phyloP scores from a whole-genome alignment of 2,113 vertebrate species.

The Gavialis gangeticus region DNA sequence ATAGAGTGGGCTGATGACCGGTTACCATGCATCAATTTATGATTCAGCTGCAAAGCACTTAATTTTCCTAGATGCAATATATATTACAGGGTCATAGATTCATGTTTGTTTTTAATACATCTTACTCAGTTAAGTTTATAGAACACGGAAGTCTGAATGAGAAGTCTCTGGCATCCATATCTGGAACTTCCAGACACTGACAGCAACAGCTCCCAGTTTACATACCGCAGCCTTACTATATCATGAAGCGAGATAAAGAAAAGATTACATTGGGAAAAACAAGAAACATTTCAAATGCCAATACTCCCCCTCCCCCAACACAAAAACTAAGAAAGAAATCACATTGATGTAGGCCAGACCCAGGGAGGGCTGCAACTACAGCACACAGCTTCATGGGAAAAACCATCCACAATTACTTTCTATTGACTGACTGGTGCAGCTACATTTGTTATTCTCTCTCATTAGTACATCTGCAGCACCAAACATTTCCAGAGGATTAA shows the following conservation, averaged over 20 bases:
- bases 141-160: fast-evolving
- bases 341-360: background rate
- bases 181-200: background rate
- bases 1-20: background rate
- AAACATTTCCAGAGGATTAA: background rate
- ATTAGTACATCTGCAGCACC: background rate
- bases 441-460: background rate
- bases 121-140: fast-evolving
- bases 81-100: background rate
- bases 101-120: fast-evolving
- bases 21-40: background rate
- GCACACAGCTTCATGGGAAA: background rate
- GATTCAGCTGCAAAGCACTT: background rate
- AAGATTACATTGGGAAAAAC: background rate
- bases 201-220: background rate
- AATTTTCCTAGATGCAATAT: background rate
- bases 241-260: background rate
- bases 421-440: background rate
- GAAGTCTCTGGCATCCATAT: background rate
- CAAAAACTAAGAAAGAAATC: background rate
- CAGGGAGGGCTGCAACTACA: background rate
- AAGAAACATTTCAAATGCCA: background rate
- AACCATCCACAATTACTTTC: background rate
- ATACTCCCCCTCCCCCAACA: background rate
- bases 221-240: background rate